phyloP scores from a whole-genome alignment of 2,797 vertebrate species.

The Graptemys geographica region DNA sequence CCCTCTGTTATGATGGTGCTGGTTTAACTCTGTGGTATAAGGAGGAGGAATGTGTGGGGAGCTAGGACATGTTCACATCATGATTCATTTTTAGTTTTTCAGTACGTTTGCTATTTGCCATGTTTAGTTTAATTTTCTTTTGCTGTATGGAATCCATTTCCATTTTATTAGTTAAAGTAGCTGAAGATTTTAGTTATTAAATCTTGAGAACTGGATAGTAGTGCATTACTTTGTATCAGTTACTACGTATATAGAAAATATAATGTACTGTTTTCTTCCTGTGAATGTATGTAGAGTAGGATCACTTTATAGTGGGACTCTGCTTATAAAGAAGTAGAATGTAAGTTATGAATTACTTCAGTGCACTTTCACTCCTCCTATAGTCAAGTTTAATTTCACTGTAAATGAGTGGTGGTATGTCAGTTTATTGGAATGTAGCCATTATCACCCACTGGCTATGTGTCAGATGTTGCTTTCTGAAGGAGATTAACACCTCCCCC shows the following conservation, averaged over 20 bases:
- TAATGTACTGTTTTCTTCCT: background rate
- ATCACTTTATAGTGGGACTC: background rate
- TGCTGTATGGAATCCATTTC: background rate
- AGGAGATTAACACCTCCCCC: conserved; percentile 58
- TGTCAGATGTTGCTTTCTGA: conserved; percentile 68
- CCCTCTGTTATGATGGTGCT: conserved; percentile 20
- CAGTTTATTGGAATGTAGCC: conserved; percentile 61
- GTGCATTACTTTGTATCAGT: background rate
- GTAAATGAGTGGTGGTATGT: conserved; percentile 37
- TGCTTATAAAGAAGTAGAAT: background rate
- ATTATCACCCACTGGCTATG: conserved; percentile 65
- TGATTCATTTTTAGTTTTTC: conserved; percentile 42
- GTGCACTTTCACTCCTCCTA: conserved; percentile 21
- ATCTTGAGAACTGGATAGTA: background rate
- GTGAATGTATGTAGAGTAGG: background rate
- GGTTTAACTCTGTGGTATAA: background rate
- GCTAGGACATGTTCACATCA: conserved; percentile 6
- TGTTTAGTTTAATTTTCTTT: background rate
- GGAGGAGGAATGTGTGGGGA: conserved; percentile 1
- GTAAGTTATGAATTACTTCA: conserved; percentile 54
- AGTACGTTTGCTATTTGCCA: conserved; percentile 14
- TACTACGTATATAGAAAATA: background rate
- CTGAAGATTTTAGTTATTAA: too few relatives aligned
- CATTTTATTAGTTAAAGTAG: background rate
- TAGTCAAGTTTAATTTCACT: conserved; percentile 32